Conservation (phyloP, 2,888 invertebrate genomes). For the Aricia artaxerxes region DNA sequence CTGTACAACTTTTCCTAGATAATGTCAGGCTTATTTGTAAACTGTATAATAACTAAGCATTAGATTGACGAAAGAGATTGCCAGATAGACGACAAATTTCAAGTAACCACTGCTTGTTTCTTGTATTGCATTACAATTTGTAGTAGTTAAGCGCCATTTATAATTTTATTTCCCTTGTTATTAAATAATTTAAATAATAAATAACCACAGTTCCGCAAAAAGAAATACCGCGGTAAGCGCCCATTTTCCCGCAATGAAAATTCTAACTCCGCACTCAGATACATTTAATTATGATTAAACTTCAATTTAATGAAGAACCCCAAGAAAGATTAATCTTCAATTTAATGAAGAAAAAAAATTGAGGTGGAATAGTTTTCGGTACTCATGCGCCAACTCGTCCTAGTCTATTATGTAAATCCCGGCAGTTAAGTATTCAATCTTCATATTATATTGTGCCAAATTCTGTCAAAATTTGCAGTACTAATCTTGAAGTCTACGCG, state of each 20-base stretch:
- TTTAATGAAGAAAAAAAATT: too few relatives aligned
- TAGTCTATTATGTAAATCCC: too few relatives aligned
- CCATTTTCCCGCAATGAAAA: not conserved
- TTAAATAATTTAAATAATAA: not conserved
- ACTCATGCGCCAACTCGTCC: too few relatives aligned
- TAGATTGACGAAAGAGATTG: slow-evolving; percentile 39
- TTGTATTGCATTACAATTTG: slow-evolving; percentile 28
- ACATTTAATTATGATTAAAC: too few relatives aligned
- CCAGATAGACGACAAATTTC: slow-evolving; percentile 38
- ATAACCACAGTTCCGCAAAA: not conserved
- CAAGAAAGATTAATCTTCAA: too few relatives aligned
- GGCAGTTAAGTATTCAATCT: too few relatives aligned
- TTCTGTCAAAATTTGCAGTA: too few relatives aligned
- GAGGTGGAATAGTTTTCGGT: too few relatives aligned
- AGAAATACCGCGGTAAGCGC: not conserved
- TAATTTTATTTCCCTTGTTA: not conserved
- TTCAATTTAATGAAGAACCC: too few relatives aligned
- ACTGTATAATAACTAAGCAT: slow-evolving; percentile 40
- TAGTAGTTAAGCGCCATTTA: not conserved
- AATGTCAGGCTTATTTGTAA: slow-evolving; percentile 37
- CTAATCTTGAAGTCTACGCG: too few relatives aligned
- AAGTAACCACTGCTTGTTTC: slow-evolving; percentile 33
- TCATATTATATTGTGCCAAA: too few relatives aligned
- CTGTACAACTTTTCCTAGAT: slow-evolving; percentile 15
- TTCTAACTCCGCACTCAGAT: too few relatives aligned